Base-by-base conservation (phyloP, 1,140 invertebrate genomes). In the Bombus sylvicola region DNA sequence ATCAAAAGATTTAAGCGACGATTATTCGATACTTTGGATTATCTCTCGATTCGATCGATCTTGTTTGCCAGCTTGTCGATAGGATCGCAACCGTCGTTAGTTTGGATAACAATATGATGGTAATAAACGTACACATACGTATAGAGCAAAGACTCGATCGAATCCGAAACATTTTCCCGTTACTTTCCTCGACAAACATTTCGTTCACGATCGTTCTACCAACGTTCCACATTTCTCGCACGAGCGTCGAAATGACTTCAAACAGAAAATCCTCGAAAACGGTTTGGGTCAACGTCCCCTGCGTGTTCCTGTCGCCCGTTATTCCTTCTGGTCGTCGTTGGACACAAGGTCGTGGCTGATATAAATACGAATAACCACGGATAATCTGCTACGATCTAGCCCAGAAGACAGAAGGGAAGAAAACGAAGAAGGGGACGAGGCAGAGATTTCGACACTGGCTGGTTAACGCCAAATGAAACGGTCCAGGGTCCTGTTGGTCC, bases 281-380 rank as follows among this genome's bases (percentile, higher is more conserved):
- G 43, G 6, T 34, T 15, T 8, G 39, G 66, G 43, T 78, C 75
- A 79, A 79, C 75, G 82, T 41, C 15, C 47, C 57, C 47, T 22
- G 47, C 18, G 47, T 53, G 18, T 53, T 18, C 18, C 18, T 53
- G 18, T n/a, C 4, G 18, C 13, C 22, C 22, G 22, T 62, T 37
- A 15, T 59, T 53, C 82, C 66, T 72, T 47, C 18, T 8, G 18
- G 18, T 53, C 6, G 47, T 28, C 66, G 37, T 71, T 59, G 22
- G 34, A 25, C 25, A 3, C 68, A 72, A 73, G 66, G 53, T 72
- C 83, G 53, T 15, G 4, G 4, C 2, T 8, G 43, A 31, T 69
- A 77, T 78, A 77, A 83, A 83, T 76, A 76, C 81, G 28, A 81
- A 34, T 62, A 37, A 39, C 28, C 31, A 25, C 1, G 43, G 41